A percentile compares a stretch with the other conserved stretches of the same genome.
These are phyloP conservation scores for Napeogenes sylphis DNA, from an alignment of 2,888 invertebrate species.

Conservation along the genomic window DNA sequence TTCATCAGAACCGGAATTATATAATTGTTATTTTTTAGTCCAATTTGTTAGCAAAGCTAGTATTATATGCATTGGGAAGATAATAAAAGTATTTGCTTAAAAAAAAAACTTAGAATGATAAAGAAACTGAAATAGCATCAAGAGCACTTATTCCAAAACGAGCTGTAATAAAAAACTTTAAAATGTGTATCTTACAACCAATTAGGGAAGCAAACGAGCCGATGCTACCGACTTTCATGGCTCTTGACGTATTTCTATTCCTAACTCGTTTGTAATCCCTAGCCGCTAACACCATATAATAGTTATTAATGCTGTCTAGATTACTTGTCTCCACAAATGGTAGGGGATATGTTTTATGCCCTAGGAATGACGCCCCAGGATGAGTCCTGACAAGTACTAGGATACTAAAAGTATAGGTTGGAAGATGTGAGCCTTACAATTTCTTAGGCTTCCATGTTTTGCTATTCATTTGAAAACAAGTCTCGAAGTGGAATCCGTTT, in stretches of 20 bases:
- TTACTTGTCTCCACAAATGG: conserved; percentile 45
- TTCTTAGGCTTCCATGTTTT: conserved; percentile 16
- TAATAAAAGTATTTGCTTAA: no score
- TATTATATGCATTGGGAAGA: no score
- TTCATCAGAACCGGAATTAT: no score
- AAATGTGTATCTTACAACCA: conserved; percentile 44
- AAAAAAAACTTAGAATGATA: no score
- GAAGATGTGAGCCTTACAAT: conserved; percentile 16
- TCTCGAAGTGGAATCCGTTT: conserved; percentile 12
- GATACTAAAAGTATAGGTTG: conserved; percentile 16
- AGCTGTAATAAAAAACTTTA: conserved; percentile 25
- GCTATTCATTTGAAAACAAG: conserved; percentile 14
- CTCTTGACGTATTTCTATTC: conserved; percentile 31
- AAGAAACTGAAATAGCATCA: background rate
- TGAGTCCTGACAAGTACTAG: conserved; percentile 26
- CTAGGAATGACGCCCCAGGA: conserved; percentile 35
- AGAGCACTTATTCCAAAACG: conserved; percentile 5
- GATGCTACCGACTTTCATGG: conserved; percentile 47
- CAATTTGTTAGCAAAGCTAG: no score
- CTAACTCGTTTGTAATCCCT: conserved; percentile 12
- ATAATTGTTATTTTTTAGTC: no score
- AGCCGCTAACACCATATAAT: conserved; percentile 37
- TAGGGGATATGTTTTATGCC: conserved; percentile 42
- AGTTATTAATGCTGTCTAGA: conserved; percentile 43
- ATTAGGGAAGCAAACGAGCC: conserved; percentile 56